phyloP scores from a whole-genome alignment of 1,140 invertebrate genomes.

The Vanessa atalanta region DNA sequence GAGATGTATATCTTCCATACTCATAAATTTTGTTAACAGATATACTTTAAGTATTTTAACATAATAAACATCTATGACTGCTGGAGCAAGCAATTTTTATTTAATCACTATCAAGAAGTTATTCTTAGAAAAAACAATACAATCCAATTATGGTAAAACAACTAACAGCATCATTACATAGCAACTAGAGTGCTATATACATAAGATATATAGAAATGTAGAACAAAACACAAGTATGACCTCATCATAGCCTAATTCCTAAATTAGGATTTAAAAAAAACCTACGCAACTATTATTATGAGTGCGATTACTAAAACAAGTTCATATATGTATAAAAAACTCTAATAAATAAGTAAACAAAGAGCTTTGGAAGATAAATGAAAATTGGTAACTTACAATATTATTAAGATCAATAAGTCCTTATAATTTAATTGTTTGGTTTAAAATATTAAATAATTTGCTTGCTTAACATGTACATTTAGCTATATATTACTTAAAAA shows the following conservation, averaged over 20 bases:
- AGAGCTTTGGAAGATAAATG: not conserved
- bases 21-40: not conserved
- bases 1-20: slow-evolving; percentile 33
- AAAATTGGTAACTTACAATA: slow-evolving; percentile 16
- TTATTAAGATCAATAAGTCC: slow-evolving; percentile 11
- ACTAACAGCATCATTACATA: slow-evolving; percentile 9
- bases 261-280: slow-evolving; percentile 6
- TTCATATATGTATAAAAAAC: slow-evolving; percentile 5
- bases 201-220: slow-evolving; percentile 19
- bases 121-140: slow-evolving; percentile 11
- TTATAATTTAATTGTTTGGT: slow-evolving; percentile 20
- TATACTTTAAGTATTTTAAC: not conserved
- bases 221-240: slow-evolving; percentile 15
- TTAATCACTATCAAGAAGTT: not conserved
- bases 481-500: not conserved
- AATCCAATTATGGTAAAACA: slow-evolving; percentile 17
- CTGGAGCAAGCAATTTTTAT: not conserved
- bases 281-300: not conserved
- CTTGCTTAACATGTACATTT: not conserved
- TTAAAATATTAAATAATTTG: not conserved
- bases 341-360: not conserved
- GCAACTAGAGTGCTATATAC: slow-evolving; percentile 1
- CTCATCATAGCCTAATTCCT: not conserved
- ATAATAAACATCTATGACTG: not conserved
- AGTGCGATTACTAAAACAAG: slow-evolving; percentile 8